Conservation (phyloP, 2,888 invertebrate genomes). For the Ectemnius cavifrons region DNA sequence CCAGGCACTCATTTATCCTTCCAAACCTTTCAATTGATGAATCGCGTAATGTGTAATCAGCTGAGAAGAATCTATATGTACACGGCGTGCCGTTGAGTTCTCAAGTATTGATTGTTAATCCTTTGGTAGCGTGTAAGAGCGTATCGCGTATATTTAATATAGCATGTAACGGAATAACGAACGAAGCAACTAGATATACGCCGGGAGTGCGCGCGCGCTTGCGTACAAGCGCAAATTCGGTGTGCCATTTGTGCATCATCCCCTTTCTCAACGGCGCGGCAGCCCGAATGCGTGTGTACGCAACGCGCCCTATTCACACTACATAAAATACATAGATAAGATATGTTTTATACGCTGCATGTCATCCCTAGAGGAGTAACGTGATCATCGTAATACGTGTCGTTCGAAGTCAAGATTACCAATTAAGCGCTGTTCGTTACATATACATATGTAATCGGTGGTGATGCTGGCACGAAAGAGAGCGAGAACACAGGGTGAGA, state of each 20-base stretch:
- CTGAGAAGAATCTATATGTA: background rate
- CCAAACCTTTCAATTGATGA: slow-evolving; percentile 55
- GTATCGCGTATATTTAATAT: slow-evolving; percentile 66
- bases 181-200: slow-evolving; percentile 56
- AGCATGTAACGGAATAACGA: slow-evolving; percentile 64
- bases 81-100: slow-evolving; percentile 53
- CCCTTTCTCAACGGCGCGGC: background rate
- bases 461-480: slow-evolving; percentile 7
- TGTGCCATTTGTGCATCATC: background rate
- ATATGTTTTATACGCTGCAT: slow-evolving; percentile 78
- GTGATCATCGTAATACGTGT: slow-evolving; percentile 66
- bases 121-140: slow-evolving; percentile 65
- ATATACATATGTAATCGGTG: slow-evolving; percentile 39
- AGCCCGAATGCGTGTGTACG: background rate
- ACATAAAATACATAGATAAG: slow-evolving; percentile 67
- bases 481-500: background rate
- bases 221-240: slow-evolving; percentile 26
- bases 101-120: slow-evolving; percentile 67
- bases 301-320: slow-evolving; percentile 32
- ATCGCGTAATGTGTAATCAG: slow-evolving; percentile 15
- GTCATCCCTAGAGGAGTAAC: slow-evolving; percentile 71
- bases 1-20: slow-evolving; percentile 59
- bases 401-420: slow-evolving; percentile 56
- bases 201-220: background rate
- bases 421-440: slow-evolving; percentile 63